Evolutionary conservation across 1,140 invertebrate species (phyloP), one percentile per base, ranked within the genome.

Genomic region (Saxidomus purpurata): DNA sequence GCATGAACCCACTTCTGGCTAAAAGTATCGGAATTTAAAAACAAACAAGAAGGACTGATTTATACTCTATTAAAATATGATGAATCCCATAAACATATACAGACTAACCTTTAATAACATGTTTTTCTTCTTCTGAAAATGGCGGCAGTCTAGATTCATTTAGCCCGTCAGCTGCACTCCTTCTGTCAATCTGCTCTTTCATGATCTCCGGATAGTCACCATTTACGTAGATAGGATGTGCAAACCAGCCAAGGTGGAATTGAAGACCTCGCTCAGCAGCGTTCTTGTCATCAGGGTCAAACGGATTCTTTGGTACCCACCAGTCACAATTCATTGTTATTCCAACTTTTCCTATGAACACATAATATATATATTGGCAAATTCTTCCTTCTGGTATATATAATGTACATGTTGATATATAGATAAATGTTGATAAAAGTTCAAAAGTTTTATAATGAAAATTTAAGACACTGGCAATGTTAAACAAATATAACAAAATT

Each of bases 191-290:
- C 25, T 85, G 79, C 6, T 89, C 59, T 63, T 92, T 94, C 91
- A 95, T 92, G 0, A 95, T 86, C 28, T 91, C 89, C 1, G 95
- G 96, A 87, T 96, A 96, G 79, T 95, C 93, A 34, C 95, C 95
- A 59, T 95, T 91, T 15, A 92, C 90, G 79, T 91, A 94, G 25
- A 96, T 94, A 11, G 95, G 95, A 85, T 95, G 89, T 13, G 94
- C 95, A 83, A 94, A 95, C 93, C 93, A 94, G 2, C 94, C 95
- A 38, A 93, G 71, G 36, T 88, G 63, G 83, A 95, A 95, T 74
- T 94, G 89, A 71, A 91, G 84, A 17, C 87, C 90, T 22, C 90
- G 69, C 34, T 91, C 82, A 0, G 92, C 80, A 1, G 93, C 91
- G 22, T 90, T 91, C n/a, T 49, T 52, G 59, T 94, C 91, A n/a